phyloP scores from a whole-genome alignment of 1,140 invertebrate genomes.

The Drosophila ogumai region DNA sequence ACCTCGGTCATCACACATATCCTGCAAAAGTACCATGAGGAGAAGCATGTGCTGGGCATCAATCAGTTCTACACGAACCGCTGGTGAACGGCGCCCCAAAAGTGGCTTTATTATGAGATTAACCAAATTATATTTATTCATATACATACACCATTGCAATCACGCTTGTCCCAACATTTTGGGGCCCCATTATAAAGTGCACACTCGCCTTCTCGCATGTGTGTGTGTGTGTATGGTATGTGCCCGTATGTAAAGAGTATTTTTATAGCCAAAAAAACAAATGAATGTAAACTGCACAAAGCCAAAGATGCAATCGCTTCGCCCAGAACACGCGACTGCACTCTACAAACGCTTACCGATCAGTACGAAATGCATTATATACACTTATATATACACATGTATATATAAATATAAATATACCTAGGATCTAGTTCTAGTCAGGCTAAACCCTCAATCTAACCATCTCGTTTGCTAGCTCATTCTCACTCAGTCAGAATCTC shows the following conservation, averaged over 20 bases:
- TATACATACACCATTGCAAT: conserved; percentile 35
- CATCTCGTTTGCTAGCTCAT: conserved; percentile 29
- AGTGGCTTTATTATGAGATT: conserved; percentile 74
- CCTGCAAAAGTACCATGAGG: conserved; percentile 84
- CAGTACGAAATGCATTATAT: conserved; percentile 72
- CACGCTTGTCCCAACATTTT: conserved; percentile 42
- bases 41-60: conserved; percentile 84
- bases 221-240: conserved; percentile 10
- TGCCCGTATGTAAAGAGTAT: conserved; percentile 56
- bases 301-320: conserved; percentile 72
- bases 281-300: conserved; percentile 60
- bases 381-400: neutral
- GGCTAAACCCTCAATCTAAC: conserved; percentile 28
- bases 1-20: conserved; percentile 84
- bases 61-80: conserved; percentile 83
- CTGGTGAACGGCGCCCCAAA: conserved; percentile 63
- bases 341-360: conserved; percentile 75
- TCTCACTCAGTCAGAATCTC: conserved; percentile 33
- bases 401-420: conserved; percentile 13
- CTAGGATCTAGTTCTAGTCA: conserved; percentile 52
- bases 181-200: conserved; percentile 21
- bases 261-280: conserved; percentile 70
- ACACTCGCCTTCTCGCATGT: neutral
- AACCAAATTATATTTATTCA: conserved; percentile 76
- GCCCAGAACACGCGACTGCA: conserved; percentile 65